Base-by-base conservation (phyloP, 2,113 vertebrate genomes). In the Echinops telfairi region DNA sequence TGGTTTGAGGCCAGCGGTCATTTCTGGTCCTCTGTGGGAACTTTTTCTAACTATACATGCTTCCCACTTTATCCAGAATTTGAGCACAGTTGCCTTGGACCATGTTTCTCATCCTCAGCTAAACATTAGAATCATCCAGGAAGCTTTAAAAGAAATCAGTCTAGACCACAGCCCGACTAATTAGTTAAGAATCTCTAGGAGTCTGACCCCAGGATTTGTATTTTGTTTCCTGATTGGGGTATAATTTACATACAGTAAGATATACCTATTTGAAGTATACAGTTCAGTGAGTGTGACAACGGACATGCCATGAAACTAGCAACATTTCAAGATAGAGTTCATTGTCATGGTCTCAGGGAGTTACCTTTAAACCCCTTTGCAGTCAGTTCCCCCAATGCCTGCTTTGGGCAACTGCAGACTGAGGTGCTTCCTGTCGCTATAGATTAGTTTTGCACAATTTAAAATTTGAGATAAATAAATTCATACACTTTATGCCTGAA, bases 21-120 rank as follows among this genome's bases (percentile, higher is more conserved):
- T 62, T 60, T 68, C 7, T 60, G 83, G 76, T 82, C 68, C 57
- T 20, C 22, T 64, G 23, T 70, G 38, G 25, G 70, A 40, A 90
- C 85, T 64, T 40, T 53, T 83, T 78, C 64, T 57, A 57, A 62
- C 53, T 64, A 33, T 20, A 31, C 3, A 31, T 53, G 7, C 31
- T 43, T 95, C n/a, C 47, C 62, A 78, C 47, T 60, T 78, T n/a
- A 20, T 57, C 36, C 53, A 71, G 27, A 70, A 86, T 86, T 78
- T 78, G n/a, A 38, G n/a, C 83, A 33, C 38, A 29, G 40, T 71
- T 87, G 27, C 29, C 77, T 86, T 6, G 0, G 20, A 15, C 33
- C 86, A 22, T 83, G 53, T 22, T 83, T 77, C 53, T 40, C 53
- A n/a, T 15, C 3, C 53, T 68, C 38, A 33, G 25, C 43, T 90